A percentile compares a stretch with the other conserved stretches of the same genome.
Conservation (phyloP, 2,113 vertebrate species). For the Passer montanus region DNA sequence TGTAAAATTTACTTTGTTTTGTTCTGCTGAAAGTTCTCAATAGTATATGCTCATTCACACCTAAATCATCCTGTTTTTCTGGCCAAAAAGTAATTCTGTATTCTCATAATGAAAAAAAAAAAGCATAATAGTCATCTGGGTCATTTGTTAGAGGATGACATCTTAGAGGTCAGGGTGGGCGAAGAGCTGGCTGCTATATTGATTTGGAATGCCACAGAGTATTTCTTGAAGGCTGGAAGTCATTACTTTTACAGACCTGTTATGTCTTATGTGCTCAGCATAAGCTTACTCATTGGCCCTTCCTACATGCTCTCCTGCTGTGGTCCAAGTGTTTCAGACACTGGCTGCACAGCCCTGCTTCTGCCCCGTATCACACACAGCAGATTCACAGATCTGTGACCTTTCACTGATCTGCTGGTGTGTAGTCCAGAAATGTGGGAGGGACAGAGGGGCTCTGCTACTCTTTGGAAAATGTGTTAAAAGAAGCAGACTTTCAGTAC, state of each 20-base stretch:
- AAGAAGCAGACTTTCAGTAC: constrained; percentile 34
- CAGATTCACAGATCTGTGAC: constrained; percentile 34
- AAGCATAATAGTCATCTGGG: not conserved
- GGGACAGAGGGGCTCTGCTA: constrained; percentile 14
- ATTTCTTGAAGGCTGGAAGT: constrained; percentile 50
- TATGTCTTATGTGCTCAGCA: constrained; percentile 50
- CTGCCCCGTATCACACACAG: not conserved
- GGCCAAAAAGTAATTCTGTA: not conserved
- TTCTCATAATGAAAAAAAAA: not conserved
- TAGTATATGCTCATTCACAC: constrained; percentile 7
- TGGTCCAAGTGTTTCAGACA: constrained; percentile 25
- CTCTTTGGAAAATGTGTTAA: not conserved
- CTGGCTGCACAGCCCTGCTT: constrained; percentile 13
- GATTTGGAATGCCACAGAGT: constrained; percentile 37
- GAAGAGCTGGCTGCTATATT: constrained; percentile 26
- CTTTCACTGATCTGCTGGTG: not conserved
- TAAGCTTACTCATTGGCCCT: constrained; percentile 50
- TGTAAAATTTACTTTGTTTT: constrained; percentile 44
- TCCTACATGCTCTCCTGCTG: constrained; percentile 10
- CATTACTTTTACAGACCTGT: constrained; percentile 52
- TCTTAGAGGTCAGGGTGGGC: constrained; percentile 30
- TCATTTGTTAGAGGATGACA: constrained; percentile 41
- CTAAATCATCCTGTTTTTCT: not conserved
- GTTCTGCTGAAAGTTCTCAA: constrained; percentile 51
- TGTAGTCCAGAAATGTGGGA: constrained; percentile 4